Evolutionary conservation across 2,888 invertebrate genomes (phyloP).

Genomic region (Morpho achilles): DNA sequence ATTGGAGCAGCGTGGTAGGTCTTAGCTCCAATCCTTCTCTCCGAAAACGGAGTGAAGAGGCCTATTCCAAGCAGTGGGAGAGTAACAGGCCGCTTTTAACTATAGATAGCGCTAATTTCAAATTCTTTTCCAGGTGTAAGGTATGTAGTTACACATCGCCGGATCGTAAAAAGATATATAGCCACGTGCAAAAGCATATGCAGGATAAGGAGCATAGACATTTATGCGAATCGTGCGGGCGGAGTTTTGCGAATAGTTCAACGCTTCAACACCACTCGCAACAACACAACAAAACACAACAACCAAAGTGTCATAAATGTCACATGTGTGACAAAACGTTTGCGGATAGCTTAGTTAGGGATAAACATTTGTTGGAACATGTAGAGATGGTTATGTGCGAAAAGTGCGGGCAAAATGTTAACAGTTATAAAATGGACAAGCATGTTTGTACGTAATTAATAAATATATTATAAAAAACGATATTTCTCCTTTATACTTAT

Average conservation of each 20-base stretch:
- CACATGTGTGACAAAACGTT: constrained; percentile 47
- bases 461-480: background rate
- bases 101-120: background rate
- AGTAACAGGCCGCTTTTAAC: no score
- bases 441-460: constrained; percentile 41
- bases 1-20: no score
- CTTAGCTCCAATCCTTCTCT: no score
- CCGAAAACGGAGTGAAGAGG: no score
- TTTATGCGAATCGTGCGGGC: constrained; percentile 67
- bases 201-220: constrained; percentile 44
- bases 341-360: constrained; percentile 36
- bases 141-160: constrained; percentile 78
- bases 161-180: constrained; percentile 76
- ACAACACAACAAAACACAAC: constrained; percentile 34
- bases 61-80: no score
- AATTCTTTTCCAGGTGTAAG: constrained; percentile 66
- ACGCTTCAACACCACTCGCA: constrained; percentile 52
- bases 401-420: constrained; percentile 55
- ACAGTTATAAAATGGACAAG: constrained; percentile 39
- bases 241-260: constrained; percentile 53
- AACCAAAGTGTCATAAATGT: constrained; percentile 37
- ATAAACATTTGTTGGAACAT: constrained; percentile 49
- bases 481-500: no score
- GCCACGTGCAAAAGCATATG: constrained; percentile 78
- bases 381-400: constrained; percentile 59